These are phyloP conservation scores for Spheniscus humboldti DNA, from an alignment of 2,797 vertebrate genomes.

Conservation along the genomic window DNA sequence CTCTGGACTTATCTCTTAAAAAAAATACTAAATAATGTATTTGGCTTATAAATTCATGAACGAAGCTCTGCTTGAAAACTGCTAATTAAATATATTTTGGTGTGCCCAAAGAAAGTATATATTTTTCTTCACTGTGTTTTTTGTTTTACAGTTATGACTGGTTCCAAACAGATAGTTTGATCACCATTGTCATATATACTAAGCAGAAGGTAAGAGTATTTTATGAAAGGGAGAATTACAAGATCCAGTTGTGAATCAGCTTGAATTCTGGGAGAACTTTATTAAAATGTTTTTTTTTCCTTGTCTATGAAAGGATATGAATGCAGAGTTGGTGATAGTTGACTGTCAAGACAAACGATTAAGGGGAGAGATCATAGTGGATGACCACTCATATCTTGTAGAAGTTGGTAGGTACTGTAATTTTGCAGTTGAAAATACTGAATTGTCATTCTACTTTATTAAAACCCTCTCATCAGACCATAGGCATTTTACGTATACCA, in stretches of 20 bases:
- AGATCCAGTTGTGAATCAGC: neutral
- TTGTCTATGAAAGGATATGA: constrained; percentile 77
- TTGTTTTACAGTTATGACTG: constrained; percentile 87
- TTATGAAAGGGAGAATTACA: neutral
- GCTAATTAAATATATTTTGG: neutral
- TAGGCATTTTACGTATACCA: neutral
- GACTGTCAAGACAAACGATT: constrained; percentile 80
- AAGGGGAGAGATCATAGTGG: constrained; percentile 81
- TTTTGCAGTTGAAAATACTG: neutral
- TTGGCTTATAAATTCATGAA: neutral
- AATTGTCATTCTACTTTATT: neutral
- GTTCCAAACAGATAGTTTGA: constrained; percentile 89
- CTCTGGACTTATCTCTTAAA: neutral
- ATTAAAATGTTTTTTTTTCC: neutral
- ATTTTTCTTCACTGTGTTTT: neutral
- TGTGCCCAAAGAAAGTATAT: neutral
- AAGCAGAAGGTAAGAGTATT: constrained; percentile 84
- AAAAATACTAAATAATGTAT: neutral
- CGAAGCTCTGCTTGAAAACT: neutral
- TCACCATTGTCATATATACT: constrained; percentile 88
- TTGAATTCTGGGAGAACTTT: neutral
- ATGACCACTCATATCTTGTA: constrained; percentile 86
- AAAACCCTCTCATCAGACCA: neutral
- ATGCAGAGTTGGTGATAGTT: constrained; percentile 78
- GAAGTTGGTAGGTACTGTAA: constrained; percentile 81